Conservation (phyloP, 2,113 vertebrate genomes). For the Cricetomys ansorgei region DNA sequence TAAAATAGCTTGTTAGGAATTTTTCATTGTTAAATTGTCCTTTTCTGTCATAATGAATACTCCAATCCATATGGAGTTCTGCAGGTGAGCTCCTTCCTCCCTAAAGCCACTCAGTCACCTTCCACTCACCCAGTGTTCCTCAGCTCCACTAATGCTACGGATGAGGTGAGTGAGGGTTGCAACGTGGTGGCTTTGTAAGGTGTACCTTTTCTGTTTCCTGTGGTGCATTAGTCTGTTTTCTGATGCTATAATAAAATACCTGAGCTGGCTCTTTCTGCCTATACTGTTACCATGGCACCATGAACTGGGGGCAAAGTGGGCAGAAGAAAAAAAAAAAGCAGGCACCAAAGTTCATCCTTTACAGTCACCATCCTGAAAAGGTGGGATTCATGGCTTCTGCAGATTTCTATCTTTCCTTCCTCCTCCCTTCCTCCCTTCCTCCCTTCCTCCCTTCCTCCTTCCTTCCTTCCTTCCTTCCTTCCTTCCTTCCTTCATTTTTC, state of each 20-base stretch:
- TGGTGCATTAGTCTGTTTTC: neutral
- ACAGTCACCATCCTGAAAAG: neutral
- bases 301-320: neutral
- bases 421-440: too few relatives aligned
- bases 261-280: neutral
- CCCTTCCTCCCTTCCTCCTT: too few relatives aligned
- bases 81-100: neutral
- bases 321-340: neutral
- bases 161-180: too few relatives aligned
- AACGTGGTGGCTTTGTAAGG: neutral
- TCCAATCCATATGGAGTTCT: neutral
- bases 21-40: neutral
- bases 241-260: neutral
- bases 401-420: too few relatives aligned
- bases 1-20: neutral
- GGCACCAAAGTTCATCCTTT: neutral
- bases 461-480: too few relatives aligned
- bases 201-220: neutral
- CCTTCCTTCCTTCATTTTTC: too few relatives aligned
- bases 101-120: neutral
- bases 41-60: neutral
- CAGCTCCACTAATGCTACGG: neutral
- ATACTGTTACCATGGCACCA: too few relatives aligned
- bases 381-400: neutral
- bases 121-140: too few relatives aligned